A percentile compares a stretch with the other conserved stretches of the same genome.
Evolutionary conservation across 1,140 invertebrate species (phyloP).

Genomic region (Drosophila kanapiae): DNA sequence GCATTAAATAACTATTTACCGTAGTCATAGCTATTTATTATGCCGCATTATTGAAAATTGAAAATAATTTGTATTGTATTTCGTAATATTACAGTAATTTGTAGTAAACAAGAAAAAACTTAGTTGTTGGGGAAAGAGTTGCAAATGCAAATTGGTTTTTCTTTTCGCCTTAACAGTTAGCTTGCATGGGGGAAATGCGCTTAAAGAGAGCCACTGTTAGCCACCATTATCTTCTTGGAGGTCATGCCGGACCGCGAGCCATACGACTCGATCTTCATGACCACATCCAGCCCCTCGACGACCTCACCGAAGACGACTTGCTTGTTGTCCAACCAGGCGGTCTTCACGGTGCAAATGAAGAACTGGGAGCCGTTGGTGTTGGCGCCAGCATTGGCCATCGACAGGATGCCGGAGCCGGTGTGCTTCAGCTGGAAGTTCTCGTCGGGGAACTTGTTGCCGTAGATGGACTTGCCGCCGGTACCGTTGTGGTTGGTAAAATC

Average conservation of each 20-base stretch:
- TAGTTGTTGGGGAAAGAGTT: conserved; percentile 67
- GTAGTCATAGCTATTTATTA: no score
- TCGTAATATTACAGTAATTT: conserved; percentile 77
- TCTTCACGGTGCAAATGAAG: conserved; percentile 98
- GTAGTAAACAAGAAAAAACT: conserved; percentile 79
- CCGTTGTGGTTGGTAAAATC: conserved; percentile 98
- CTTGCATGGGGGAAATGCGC: no score
- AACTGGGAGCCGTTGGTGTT: conserved; percentile 99
- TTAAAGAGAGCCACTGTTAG: conserved; percentile 93
- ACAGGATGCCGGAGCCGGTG: conserved; percentile 95
- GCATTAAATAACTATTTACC: no score
- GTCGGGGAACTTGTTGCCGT: conserved; percentile 97
- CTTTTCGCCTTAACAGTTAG: conserved; percentile 73
- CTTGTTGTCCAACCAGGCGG: conserved; percentile 97
- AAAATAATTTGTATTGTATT: conserved; percentile 78
- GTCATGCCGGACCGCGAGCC: conserved; percentile 96
- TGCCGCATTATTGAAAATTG: no score
- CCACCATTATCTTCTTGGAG: conserved; percentile 92
- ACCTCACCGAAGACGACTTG: conserved; percentile 99
- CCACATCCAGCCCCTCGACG: conserved; percentile 97
- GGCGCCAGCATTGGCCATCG: conserved; percentile 98
- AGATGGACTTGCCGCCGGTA: conserved; percentile 98
- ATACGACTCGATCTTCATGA: conserved; percentile 94
- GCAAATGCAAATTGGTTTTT: conserved; percentile 51
- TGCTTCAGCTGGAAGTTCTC: conserved; percentile 98